A percentile compares a stretch with the other conserved stretches of the same genome.
phyloP scores from a whole-genome alignment of 2,797 vertebrate species.

The Myotis vivesi region DNA sequence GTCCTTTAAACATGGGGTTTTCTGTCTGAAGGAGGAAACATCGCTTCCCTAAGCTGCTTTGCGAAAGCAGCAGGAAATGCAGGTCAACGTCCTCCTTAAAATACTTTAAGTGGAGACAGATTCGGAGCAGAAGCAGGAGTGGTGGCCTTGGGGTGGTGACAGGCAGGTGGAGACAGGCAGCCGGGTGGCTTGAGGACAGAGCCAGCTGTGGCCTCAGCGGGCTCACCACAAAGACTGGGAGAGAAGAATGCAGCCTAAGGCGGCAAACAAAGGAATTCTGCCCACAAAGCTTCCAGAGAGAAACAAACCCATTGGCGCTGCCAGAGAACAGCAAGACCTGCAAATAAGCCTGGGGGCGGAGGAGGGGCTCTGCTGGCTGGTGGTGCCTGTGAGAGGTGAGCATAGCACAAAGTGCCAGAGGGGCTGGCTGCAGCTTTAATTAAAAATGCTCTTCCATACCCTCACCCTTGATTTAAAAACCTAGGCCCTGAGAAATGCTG shows the following conservation, averaged over 20 bases:
- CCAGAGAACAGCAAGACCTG: neutral
- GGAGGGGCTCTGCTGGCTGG: slow-evolving; percentile 31
- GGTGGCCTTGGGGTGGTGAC: accelerated
- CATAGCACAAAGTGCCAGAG: neutral
- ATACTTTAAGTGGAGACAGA: neutral
- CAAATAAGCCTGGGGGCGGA: slow-evolving; percentile 18
- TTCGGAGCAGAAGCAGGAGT: neutral
- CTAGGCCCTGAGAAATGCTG: neutral
- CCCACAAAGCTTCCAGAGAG: neutral
- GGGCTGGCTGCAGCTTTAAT: neutral
- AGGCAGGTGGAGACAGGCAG: neutral
- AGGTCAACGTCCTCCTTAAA: neutral
- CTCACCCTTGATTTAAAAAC: slow-evolving; percentile 47
- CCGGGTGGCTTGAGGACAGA: neutral
- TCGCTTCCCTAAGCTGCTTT: neutral
- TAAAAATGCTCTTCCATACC: slow-evolving; percentile 52
- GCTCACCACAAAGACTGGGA: neutral
- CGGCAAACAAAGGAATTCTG: neutral
- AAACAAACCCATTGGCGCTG: neutral
- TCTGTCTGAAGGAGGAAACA: neutral
- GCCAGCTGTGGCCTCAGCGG: neutral
- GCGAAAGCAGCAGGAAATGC: neutral
- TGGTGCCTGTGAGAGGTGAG: slow-evolving; percentile 24
- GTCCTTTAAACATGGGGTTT: neutral
- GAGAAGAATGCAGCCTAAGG: neutral